phyloP scores from a whole-genome alignment of 2,797 vertebrate species.

The Iguana delicatissima region DNA sequence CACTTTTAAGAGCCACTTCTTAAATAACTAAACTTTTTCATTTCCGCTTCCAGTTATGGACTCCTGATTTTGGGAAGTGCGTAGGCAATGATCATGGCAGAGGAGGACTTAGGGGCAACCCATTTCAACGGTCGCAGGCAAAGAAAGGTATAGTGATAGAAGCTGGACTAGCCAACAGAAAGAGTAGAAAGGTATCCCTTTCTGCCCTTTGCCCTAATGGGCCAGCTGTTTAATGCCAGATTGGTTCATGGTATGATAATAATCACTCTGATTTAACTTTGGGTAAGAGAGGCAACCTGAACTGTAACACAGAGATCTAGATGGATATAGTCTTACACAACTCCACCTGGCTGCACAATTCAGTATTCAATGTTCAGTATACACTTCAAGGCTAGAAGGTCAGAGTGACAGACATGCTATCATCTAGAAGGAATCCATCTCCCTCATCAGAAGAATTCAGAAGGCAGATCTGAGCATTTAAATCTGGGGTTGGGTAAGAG shows the following conservation, averaged over 20 bases:
- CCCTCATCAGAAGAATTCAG: background rate
- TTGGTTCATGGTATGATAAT: background rate
- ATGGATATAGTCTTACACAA: background rate
- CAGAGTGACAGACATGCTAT: background rate
- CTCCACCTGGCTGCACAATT: background rate
- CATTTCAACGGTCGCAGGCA: background rate
- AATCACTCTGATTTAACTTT: background rate
- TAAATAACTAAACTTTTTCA: background rate
- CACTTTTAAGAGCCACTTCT: background rate
- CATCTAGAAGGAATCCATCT: background rate
- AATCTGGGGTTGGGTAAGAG: background rate
- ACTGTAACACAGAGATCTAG: background rate
- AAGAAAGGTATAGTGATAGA: background rate
- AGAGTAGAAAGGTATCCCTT: background rate
- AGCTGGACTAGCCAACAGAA: background rate
- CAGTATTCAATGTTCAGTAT: background rate
- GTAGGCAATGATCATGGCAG: background rate
- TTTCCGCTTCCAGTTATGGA: background rate
- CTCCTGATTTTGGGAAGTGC: background rate
- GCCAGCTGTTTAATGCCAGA: background rate
- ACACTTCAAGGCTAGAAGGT: background rate
- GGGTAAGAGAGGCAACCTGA: background rate
- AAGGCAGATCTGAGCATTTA: background rate
- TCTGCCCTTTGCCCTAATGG: background rate
- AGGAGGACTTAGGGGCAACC: background rate